Evolutionary conservation across 2,113 vertebrate genomes (phyloP), one percentile per base, ranked within the genome.

Genomic region (Xenopus borealis): DNA sequence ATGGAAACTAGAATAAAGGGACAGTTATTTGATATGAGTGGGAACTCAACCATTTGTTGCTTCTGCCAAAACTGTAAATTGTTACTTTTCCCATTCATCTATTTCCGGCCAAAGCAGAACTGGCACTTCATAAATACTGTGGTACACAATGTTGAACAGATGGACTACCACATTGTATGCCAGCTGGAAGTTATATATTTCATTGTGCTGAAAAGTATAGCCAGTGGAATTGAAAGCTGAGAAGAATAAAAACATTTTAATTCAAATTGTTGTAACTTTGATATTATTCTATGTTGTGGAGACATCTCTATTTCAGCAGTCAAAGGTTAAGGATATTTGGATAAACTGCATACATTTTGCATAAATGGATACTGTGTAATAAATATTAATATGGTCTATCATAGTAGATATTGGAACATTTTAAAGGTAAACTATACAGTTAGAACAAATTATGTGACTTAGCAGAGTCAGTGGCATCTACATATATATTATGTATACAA

Each of bases 11-110:
- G 64, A 53, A 76, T 70, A 75, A 75, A 76, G 67, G 74, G 70
- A 76, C 74, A 76, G 74, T 76, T 76, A 67, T 70, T 75, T 76
- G 66, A 76, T 76, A 76, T 70, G 67, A 76, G 66, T 70, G 33
- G 74, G 74, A 76, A 62, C 66, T 46, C 30, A 64, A 69, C 74
- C 67, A 70, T 46, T 70, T 63, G 7, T 23, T 55, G 16, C 46
- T 50, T 64, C 19, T 62, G 74, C 74, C 74, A 76, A 65, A 76
- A 45, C 70, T 76, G 66, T 70, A 76, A 76, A 76, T 76, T 69
- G 58, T 46, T 64, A 70, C 66, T 70, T 76, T 45, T 76, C 67
- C 58, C 67, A 69, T 76, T 76, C 57, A 70, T 70, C 61, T 64
- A 70, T 69, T 69, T 70, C 74, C 74, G 66, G 74, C 74, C 74